Evolutionary conservation across 2,113 vertebrate species (phyloP).

Genomic region (Hemiscyllium ocellatum): DNA sequence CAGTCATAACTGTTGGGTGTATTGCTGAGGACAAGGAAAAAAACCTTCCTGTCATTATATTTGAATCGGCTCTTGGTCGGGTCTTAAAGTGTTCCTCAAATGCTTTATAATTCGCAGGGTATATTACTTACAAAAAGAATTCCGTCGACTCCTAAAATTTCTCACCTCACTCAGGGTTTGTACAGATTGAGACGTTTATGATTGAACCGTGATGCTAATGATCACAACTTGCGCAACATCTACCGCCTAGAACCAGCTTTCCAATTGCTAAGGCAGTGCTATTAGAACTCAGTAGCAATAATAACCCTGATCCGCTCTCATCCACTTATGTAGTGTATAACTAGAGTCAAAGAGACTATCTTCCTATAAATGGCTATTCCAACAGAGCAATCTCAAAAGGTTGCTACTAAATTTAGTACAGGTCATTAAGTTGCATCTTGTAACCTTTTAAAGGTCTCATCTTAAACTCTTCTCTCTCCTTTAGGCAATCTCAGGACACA

Average conservation of each 20-base stretch:
- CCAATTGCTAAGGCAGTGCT: background rate
- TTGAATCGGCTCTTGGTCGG: background rate
- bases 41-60: background rate
- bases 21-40: background rate
- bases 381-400: background rate
- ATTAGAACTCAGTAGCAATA: background rate
- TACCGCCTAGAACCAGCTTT: background rate
- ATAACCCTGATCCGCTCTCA: background rate
- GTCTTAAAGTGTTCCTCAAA: background rate
- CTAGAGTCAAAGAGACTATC: background rate
- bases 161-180: background rate
- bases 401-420: slow-evolving; percentile 20
- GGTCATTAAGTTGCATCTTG: background rate
- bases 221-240: too few species aligned
- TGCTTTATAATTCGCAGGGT: background rate
- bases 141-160: background rate
- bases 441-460: slow-evolving; percentile 14
- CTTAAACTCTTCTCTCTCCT: background rate
- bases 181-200: background rate
- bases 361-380: slow-evolving; percentile 26
- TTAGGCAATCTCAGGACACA: background rate
- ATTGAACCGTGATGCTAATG: background rate
- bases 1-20: background rate
- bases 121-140: background rate
- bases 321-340: background rate